Percentiles rank a stretch among this genome's conserved stretches.
These are phyloP conservation scores for Heteromyza rotundicornis DNA, from an alignment of 2,888 invertebrate genomes.

Conservation along the genomic window DNA sequence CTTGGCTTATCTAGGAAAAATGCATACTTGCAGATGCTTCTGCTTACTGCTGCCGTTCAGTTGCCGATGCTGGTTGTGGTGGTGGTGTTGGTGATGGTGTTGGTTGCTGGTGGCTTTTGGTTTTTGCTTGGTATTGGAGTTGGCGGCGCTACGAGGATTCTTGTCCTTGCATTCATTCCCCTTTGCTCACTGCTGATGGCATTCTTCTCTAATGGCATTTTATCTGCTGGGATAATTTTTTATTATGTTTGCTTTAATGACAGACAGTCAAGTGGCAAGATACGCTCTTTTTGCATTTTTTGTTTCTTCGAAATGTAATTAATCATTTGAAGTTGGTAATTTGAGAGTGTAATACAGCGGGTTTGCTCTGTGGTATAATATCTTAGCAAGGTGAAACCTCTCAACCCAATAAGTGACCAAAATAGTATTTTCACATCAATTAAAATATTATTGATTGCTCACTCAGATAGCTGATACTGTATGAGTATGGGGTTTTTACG, in stretches of 20 bases:
- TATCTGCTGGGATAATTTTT: conserved; percentile 55
- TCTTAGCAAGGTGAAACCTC: too few relatives aligned
- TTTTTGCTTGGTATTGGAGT: conserved; percentile 7
- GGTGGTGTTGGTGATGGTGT: conserved; percentile 16
- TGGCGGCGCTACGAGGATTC: not conserved
- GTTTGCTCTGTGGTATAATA: too few relatives aligned
- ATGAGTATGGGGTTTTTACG: too few relatives aligned
- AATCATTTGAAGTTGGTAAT: conserved; percentile 40
- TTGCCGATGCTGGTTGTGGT: conserved; percentile 28
- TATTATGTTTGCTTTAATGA: conserved; percentile 51
- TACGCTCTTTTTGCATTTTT: conserved; percentile 27
- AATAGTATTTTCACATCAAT: too few relatives aligned
- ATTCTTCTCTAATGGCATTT: conserved; percentile 49
- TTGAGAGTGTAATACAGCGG: not conserved
- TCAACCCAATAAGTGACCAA: too few relatives aligned
- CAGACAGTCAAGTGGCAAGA: conserved; percentile 30
- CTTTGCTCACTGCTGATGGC: conserved; percentile 4
- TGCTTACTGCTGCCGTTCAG: conserved; percentile 25
- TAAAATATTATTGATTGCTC: too few relatives aligned
- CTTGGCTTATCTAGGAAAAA: conserved; percentile 56
- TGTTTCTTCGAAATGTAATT: conserved; percentile 48
- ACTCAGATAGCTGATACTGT: too few relatives aligned
- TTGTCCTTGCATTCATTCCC: not conserved
- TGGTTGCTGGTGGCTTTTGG: conserved; percentile 8
- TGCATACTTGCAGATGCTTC: conserved; percentile 55